Percentiles rank a stretch among this genome's conserved stretches.
These are phyloP conservation scores for Hypselothyrea guttata DNA, from an alignment of 2,888 invertebrate species.

Conservation along the genomic window DNA sequence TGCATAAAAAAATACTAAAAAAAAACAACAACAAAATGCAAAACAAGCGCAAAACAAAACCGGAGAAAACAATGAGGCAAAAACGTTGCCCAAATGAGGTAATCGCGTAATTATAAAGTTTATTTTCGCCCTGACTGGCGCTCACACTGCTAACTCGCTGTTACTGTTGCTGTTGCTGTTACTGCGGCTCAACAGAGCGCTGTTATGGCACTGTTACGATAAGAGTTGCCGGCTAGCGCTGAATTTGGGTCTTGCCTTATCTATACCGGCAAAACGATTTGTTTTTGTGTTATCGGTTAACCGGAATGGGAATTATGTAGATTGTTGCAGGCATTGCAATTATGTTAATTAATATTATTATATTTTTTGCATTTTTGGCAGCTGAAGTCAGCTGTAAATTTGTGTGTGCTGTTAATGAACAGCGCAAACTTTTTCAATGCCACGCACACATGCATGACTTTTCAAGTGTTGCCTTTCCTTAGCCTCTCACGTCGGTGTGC, in stretches of 20 bases:
- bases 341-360: constrained; percentile 5
- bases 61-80: constrained; percentile 70
- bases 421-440: constrained; percentile 53
- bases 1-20: constrained; percentile 23
- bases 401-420: constrained; percentile 32
- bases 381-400: constrained; percentile 45
- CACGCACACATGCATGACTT: constrained; percentile 40
- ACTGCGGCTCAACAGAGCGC: constrained; percentile 35
- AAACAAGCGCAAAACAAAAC: constrained; percentile 5
- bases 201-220: constrained; percentile 24
- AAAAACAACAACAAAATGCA: constrained; percentile 26
- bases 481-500: not conserved
- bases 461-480: constrained; percentile 4
- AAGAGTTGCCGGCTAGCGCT: constrained; percentile 46
- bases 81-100: constrained; percentile 78
- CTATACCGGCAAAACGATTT: constrained; percentile 65
- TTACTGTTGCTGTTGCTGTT: constrained; percentile 10
- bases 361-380: constrained; percentile 36
- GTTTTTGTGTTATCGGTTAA: constrained; percentile 31
- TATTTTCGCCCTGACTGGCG: constrained; percentile 38
- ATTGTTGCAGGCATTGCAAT: constrained; percentile 10
- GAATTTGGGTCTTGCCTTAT: constrained; percentile 49
- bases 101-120: constrained; percentile 79
- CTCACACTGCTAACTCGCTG: constrained; percentile 41
- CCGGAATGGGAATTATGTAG: constrained; percentile 9